Conservation (phyloP, 23 tunicate species). For the Ascidia mentula region DNA sequence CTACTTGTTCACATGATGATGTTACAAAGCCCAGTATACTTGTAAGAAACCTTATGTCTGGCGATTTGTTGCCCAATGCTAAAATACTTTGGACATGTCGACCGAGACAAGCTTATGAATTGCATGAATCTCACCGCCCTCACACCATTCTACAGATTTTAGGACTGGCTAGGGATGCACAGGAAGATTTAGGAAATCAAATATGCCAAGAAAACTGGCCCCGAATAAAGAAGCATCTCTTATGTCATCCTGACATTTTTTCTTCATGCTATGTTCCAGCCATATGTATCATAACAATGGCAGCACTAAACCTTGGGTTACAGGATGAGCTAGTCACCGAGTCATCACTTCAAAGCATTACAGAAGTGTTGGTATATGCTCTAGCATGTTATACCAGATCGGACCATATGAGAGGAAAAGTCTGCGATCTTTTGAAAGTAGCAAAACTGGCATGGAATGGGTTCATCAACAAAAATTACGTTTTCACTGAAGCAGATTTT, state of each 20-base stretch:
- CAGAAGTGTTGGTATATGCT: neutral
- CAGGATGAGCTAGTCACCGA: neutral
- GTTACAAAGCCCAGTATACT: neutral
- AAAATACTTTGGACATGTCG: constrained; percentile 7
- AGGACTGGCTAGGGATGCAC: constrained; percentile 5
- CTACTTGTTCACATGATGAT: neutral
- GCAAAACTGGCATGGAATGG: constrained; percentile 15
- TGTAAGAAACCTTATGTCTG: neutral
- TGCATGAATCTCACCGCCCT: constrained; percentile 1
- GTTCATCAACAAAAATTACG: neutral
- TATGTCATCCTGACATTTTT: neutral
- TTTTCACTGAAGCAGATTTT: neutral
- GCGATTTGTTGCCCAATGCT: constrained; percentile 19
- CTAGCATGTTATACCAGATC: neutral
- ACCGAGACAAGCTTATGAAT: constrained; percentile 16
- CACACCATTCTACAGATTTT: neutral
- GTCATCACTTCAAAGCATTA: neutral
- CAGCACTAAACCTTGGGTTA: neutral
- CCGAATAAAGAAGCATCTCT: neutral
- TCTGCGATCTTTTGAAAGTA: neutral
- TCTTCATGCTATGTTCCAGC: constrained; percentile 16
- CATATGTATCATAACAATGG: neutral
- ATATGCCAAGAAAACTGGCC: constrained; percentile 17
- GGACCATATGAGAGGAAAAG: neutral
- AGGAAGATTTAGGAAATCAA: constrained; percentile 7